Conservation (phyloP, 2,888 invertebrate genomes). For the Poecilus cupreus region DNA sequence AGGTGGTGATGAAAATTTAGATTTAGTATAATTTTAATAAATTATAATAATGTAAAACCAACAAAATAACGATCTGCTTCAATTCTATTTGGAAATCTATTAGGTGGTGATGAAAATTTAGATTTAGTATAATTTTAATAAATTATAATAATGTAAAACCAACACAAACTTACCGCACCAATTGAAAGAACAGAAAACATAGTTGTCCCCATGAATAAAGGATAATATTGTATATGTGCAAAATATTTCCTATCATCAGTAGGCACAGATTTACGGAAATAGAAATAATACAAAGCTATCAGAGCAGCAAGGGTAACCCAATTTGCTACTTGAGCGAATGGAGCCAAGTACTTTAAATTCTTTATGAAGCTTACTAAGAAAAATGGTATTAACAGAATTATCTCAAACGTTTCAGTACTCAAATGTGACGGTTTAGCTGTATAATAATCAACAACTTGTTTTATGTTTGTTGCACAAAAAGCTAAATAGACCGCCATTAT, state of each 20-base stretch:
- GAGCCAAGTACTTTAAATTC: neutral
- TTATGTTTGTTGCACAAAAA: conserved; percentile 52
- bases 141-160: no score
- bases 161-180: conserved; percentile 37
- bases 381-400: neutral
- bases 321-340: neutral
- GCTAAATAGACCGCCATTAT: conserved; percentile 50
- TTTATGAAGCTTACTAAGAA: conserved; percentile 14
- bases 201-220: conserved; percentile 34
- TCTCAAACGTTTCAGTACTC: neutral
- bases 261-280: neutral
- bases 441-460: conserved; percentile 51
- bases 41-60: no score
- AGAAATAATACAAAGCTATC: conserved; percentile 5
- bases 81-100: no score
- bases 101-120: no score
- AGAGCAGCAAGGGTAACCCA: neutral
- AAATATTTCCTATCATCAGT: neutral
- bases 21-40: no score
- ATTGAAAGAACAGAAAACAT: conserved; percentile 30
- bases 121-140: no score
- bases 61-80: no score
- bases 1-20: no score
- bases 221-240: neutral
- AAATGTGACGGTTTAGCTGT: neutral